A percentile compares a stretch with the other conserved stretches of the same genome.
These are phyloP conservation scores for Pseudolycoriella hygida DNA, from an alignment of 2,888 invertebrate genomes.

Conservation along the genomic window DNA sequence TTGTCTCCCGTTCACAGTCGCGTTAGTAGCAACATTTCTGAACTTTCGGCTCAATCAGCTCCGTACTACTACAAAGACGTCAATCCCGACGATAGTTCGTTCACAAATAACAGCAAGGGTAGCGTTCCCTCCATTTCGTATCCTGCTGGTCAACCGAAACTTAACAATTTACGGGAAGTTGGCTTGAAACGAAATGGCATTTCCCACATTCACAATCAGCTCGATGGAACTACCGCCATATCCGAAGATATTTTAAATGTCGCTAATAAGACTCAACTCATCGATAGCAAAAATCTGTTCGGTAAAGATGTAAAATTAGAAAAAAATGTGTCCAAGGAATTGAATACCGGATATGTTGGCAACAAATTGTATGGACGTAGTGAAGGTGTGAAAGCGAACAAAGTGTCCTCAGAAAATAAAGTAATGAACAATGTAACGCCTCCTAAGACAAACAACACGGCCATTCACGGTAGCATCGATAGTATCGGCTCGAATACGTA, in stretches of 20 bases:
- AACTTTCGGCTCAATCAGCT: slow-evolving; percentile 46
- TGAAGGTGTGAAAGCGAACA: background rate
- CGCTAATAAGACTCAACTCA: slow-evolving; percentile 39
- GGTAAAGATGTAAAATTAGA: slow-evolving; percentile 11
- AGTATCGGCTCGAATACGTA: background rate
- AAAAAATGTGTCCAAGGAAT: slow-evolving; percentile 12
- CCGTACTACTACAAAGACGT: slow-evolving; percentile 79
- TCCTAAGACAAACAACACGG: background rate
- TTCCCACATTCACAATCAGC: slow-evolving; percentile 54
- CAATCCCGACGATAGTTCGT: too few relatives aligned
- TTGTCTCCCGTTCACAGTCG: slow-evolving; percentile 37
- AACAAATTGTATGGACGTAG: slow-evolving; percentile 4
- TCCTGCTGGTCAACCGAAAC: slow-evolving; percentile 18
- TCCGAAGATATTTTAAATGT: slow-evolving; percentile 47
- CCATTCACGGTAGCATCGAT: background rate
- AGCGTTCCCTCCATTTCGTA: background rate
- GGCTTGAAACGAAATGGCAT: slow-evolving; percentile 41
- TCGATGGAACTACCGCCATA: slow-evolving; percentile 35
- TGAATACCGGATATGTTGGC: slow-evolving; percentile 4
- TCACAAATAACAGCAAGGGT: background rate
- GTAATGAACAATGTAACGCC: background rate
- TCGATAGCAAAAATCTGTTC: slow-evolving; percentile 25
- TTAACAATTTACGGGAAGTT: slow-evolving; percentile 59
- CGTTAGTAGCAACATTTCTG: slow-evolving; percentile 43
- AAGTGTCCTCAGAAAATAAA: background rate